phyloP scores from a whole-genome alignment of 2,113 vertebrate genomes.

The Sander lucioperca region DNA sequence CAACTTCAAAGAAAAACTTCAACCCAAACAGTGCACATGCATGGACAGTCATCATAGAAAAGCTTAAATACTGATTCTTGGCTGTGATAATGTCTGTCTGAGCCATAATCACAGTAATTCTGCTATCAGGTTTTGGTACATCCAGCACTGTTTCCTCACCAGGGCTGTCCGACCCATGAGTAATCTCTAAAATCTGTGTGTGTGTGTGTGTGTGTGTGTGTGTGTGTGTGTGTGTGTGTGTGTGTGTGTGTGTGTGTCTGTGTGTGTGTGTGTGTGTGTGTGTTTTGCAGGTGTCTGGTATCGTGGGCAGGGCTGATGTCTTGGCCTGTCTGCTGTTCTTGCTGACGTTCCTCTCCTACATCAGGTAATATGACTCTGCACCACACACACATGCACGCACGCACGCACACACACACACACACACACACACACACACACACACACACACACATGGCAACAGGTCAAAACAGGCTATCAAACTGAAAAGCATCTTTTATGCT shows the following conservation, averaged over 20 bases:
- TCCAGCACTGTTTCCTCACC: not conserved
- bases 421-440: not conserved
- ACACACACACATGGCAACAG: not conserved
- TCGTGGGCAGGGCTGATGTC: conserved; percentile 96
- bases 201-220: conserved; percentile 29
- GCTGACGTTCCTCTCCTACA: conserved; percentile 95
- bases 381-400: not conserved
- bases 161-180: not conserved
- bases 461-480: too few species aligned
- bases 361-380: conserved; percentile 85
- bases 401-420: not conserved
- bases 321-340: conserved; percentile 94
- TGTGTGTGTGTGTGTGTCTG: conserved; percentile 55
- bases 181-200: conserved; percentile 28
- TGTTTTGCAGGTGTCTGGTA: conserved; percentile 92
- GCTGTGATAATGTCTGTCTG: conserved; percentile 1
- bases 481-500: too few species aligned
- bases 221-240: conserved; percentile 45
- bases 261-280: conserved; percentile 38
- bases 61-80: not conserved
- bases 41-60: not conserved
- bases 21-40: not conserved
- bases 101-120: conserved; percentile 1
- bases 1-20: not conserved
- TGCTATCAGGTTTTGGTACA: not conserved